Evolutionary conservation across 2,113 vertebrate genomes (phyloP), one percentile per base, ranked within the genome.

Genomic region (Mesembrinibis cayennensis): DNA sequence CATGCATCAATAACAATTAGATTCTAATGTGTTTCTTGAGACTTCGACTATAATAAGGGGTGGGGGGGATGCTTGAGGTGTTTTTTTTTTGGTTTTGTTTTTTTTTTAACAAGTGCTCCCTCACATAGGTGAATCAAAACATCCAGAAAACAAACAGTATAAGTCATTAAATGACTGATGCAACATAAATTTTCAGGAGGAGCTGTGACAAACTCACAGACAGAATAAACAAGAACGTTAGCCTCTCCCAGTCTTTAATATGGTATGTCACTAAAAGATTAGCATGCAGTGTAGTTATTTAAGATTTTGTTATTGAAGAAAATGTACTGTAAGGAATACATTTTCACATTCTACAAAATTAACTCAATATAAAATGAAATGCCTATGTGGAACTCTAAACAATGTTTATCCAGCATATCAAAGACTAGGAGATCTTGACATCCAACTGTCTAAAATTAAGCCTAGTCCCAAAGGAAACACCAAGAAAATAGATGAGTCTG

Each of bases 1-100:
- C 95, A 91, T 1, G 42, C 79, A 88, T 90, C 73, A 90, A 84
- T 82, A 95, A 80, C 72, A 96, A 97, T 96, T 95, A 97, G 56
- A 78, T 91, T 90, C 50, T 95, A 93, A 85, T 62, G 71, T 44
- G 72, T 52, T 97, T 91, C 73, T 90, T 71, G 40, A 92, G 79
- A 66, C 7, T 93, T 94, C 42, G 22, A 25, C 82, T 55, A 40
- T 83, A 76, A 70, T 42, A 74, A 74, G 29, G 32, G 2, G 7
- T 2, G 6, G 13, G 30, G 17, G 34, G 11, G 8, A 34, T 32
- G 26, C 30, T 66, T 49, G 32, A 5, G 6, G 6, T 0, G 0
- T 34, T 66, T 66, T 72, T 69, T 23, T 47, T 70, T 82, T 25
- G 40, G 40, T 40, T 40, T 40, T 42, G 40, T 42, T 11, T 6